Evolutionary conservation across 2,797 vertebrate species (phyloP).

Genomic region (Acanthurus leucopareius): DNA sequence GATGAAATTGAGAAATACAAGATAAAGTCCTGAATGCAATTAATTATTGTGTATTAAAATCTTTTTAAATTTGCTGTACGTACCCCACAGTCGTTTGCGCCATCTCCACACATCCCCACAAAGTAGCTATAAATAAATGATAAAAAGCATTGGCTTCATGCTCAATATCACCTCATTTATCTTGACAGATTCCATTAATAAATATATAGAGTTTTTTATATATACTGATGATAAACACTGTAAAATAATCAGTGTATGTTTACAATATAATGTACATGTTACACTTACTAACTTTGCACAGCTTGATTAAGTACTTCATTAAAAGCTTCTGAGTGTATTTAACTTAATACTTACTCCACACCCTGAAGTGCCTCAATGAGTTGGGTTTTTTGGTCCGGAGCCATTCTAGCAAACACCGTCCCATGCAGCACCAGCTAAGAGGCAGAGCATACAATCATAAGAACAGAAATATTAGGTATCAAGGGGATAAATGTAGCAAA

Average conservation of each 20-base stretch:
- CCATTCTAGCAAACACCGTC: slow-evolving; percentile 98
- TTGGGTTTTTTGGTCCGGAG: slow-evolving; percentile 98
- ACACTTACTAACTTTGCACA: not conserved
- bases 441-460: not conserved
- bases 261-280: not conserved
- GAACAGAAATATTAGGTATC: not conserved
- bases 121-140: slow-evolving; percentile 89
- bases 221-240: too few species aligned
- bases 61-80: slow-evolving; percentile 66
- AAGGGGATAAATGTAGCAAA: too few species aligned
- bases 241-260: too few species aligned
- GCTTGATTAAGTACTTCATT: not conserved
- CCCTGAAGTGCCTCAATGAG: slow-evolving; percentile 95
- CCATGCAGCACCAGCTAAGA: slow-evolving; percentile 93
- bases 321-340: not conserved
- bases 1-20: slow-evolving; percentile 10
- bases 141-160: slow-evolving; percentile 10
- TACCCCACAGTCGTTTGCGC: slow-evolving; percentile 98
- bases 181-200: not conserved
- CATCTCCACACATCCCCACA: slow-evolving; percentile 99
- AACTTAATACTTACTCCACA: slow-evolving; percentile 92
- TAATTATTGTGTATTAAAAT: not conserved
- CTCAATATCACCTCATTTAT: not conserved
- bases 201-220: too few species aligned
- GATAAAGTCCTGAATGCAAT: not conserved